Percentiles rank a stretch among this genome's conserved stretches.
These are phyloP conservation scores for Sylvietta virens DNA, from an alignment of 2,113 vertebrate genomes.

Conservation along the genomic window DNA sequence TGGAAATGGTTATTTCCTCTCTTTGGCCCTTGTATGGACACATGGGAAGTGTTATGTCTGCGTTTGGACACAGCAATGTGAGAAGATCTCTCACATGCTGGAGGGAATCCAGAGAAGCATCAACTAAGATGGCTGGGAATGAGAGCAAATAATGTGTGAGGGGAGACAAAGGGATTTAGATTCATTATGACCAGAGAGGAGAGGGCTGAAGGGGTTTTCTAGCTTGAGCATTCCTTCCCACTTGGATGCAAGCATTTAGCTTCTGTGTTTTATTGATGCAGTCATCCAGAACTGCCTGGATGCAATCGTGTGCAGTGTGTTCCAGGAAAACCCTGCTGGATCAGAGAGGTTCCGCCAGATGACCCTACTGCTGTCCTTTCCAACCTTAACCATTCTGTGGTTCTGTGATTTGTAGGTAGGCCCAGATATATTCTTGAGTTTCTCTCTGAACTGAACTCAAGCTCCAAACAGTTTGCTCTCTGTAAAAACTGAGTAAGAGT, in stretches of 20 bases:
- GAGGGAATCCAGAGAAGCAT: neutral
- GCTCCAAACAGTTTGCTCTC: neutral
- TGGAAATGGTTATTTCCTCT: neutral
- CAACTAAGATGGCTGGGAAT: neutral
- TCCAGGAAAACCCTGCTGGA: neutral
- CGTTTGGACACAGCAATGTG: neutral
- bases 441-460: neutral
- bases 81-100: neutral
- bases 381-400: neutral
- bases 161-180: neutral
- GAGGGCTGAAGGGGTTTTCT: neutral
- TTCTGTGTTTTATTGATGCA: neutral
- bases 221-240: neutral
- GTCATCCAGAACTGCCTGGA: accelerated
- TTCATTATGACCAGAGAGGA: neutral
- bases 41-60: neutral
- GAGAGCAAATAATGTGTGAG: neutral
- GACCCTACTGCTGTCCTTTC: neutral
- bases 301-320: neutral
- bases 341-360: accelerated
- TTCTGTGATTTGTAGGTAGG: neutral
- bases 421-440: neutral
- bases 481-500: neutral
- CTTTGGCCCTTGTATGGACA: neutral
- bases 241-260: neutral